phyloP scores from a whole-genome alignment of 1,140 invertebrate genomes.

The Drosophila orosa region DNA sequence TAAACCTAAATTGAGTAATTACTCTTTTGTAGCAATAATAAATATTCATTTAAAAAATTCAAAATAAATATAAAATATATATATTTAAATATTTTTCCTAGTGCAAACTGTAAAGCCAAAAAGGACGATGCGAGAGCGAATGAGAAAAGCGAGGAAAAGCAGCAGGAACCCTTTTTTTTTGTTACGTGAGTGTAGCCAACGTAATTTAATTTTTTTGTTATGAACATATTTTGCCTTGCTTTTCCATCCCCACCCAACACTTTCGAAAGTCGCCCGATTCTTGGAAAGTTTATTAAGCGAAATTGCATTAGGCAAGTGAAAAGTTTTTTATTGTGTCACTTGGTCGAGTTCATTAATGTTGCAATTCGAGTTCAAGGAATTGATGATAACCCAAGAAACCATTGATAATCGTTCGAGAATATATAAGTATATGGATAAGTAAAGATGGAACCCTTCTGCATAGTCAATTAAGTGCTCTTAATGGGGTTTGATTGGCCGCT shows the following conservation, averaged over 20 bases:
- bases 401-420: background rate
- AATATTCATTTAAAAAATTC: background rate
- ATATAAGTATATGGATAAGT: background rate
- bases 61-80: background rate
- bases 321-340: constrained; percentile 6
- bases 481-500: background rate
- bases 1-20: background rate
- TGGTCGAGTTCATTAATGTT: constrained; percentile 10
- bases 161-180: constrained; percentile 3
- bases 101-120: constrained; percentile 3
- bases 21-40: background rate
- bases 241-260: background rate
- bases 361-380: background rate
- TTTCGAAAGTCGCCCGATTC: constrained; percentile 4
- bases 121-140: constrained; percentile 1
- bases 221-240: constrained; percentile 2
- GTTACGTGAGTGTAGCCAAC: constrained; percentile 23
- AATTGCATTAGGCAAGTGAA: constrained; percentile 29
- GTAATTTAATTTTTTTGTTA: constrained; percentile 55
- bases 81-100: background rate
- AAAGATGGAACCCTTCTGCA: constrained; percentile 13
- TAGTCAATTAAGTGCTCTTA: constrained; percentile 2
- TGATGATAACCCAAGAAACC: background rate
- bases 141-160: background rate
- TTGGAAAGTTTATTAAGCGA: constrained; percentile 20